Percentiles rank a stretch among this genome's conserved stretches.
Conservation (phyloP, 2,888 invertebrate species). For the Hirtodrosophila trivittata region DNA sequence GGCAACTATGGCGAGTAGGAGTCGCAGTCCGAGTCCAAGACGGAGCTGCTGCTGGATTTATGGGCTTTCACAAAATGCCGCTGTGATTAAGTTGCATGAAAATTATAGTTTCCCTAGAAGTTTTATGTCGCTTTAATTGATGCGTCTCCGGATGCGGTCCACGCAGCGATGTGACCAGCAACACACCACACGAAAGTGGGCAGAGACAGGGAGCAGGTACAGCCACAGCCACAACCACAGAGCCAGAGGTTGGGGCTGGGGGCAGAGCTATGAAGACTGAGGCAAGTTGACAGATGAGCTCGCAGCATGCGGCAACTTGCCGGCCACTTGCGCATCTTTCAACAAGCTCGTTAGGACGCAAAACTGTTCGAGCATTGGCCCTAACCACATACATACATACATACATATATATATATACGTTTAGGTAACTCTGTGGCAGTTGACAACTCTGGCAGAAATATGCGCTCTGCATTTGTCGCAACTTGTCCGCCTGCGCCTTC, state of each 20-base stretch:
- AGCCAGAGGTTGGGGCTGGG: conserved; percentile 19
- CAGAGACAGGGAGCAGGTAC: conserved; percentile 4
- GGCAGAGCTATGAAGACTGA: background rate
- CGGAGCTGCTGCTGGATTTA: conserved; percentile 41
- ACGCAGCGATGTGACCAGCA: conserved; percentile 5
- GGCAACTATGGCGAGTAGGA: conserved; percentile 8
- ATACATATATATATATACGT: conserved; percentile 12
- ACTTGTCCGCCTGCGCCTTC: conserved; percentile 38
- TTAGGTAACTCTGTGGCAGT: conserved; percentile 3
- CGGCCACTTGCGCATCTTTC: conserved; percentile 42
- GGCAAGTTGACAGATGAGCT: conserved; percentile 13
- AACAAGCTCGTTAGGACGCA: conserved; percentile 62
- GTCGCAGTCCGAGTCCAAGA: conserved; percentile 7
- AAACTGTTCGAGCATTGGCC: too few species aligned
- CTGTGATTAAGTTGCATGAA: conserved; percentile 71
- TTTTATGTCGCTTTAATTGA: conserved; percentile 75
- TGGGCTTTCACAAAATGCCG: conserved; percentile 66
- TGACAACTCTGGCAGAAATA: conserved; percentile 1
- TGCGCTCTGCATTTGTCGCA: conserved; percentile 36
- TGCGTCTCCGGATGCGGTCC: conserved; percentile 66
- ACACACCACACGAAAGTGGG: background rate
- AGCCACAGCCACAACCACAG: conserved; percentile 2
- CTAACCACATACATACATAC: conserved; percentile 10
- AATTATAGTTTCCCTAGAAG: conserved; percentile 74
- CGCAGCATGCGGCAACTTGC: conserved; percentile 26